Evolutionary conservation across 2,113 vertebrate species (phyloP), one percentile per base, ranked within the genome.

Genomic region (Edolisoma coerulescens): DNA sequence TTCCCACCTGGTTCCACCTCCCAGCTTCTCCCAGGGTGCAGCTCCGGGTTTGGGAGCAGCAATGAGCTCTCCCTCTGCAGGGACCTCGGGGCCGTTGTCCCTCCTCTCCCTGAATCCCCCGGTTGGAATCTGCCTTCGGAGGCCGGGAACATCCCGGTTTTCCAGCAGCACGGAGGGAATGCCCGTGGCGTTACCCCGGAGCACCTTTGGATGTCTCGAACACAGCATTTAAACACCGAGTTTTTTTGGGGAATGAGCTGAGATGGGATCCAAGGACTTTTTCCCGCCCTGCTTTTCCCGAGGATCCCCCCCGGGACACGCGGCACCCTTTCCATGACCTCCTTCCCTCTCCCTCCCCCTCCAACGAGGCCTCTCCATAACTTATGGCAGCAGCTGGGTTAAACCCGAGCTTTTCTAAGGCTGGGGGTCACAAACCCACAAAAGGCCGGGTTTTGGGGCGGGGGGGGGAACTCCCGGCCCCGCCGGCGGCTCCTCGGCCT

Each of bases 341-440:
- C 80, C 82, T 50, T 64, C 54, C 86, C 50, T 3, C 3, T 53
- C 69, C 67, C 70, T 23, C 83, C 56, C 50, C 52, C 53, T 32
- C 6, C 13, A 15, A 11, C 24, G 11, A 52, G 80, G 22, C 88
- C 16, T 10, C 3, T 64, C 77, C 27, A 63, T 94, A 82, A 95
- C 52, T 90, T 63, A 73, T 14, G 73, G 81, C 19, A 6, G 94
- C 97, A 96, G 95, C 96, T 90, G 95, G 39, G 83, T 54, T 77
- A 67, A 91, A 95, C 77, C 76, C 32, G 70, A 30, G 65, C 67
- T 85, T 90, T 69, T 35, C 93, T 60, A 64, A 61, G 27, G 59
- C 65, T 27, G 37, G 23, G 89, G 52, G 87, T 60, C 90, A 88
- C 53, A 74, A 95, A 94, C 41, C 15, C 78, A 95, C 96, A 95